Percentiles rank a stretch among this genome's conserved stretches.
Evolutionary conservation across 2,888 invertebrate species (phyloP).

Genomic region (Eupithecia abbreviata): DNA sequence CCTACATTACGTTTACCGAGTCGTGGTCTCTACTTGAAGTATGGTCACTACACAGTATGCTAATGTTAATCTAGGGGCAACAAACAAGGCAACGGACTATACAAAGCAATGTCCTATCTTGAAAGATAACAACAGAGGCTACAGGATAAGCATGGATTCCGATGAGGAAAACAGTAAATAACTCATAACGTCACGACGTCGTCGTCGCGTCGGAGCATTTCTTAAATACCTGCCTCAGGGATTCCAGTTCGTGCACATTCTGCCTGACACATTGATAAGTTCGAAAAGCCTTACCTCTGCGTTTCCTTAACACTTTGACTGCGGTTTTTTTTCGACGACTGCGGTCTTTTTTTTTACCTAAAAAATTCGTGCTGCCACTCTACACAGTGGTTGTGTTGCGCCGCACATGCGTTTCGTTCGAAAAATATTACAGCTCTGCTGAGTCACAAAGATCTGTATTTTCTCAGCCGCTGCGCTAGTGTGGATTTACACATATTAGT

Average conservation of each 20-base stretch:
- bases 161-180: constrained; percentile 28
- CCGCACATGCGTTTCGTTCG: too few species aligned
- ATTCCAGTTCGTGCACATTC: neutral
- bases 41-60: neutral
- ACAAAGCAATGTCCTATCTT: constrained; percentile 7
- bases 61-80: neutral
- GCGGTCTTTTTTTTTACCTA: too few species aligned
- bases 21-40: too few species aligned
- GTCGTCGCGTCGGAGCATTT: neutral
- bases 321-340: too few species aligned
- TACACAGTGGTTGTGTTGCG: too few species aligned
- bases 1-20: too few species aligned
- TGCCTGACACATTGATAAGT: neutral
- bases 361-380: too few species aligned
- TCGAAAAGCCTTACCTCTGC: neutral
- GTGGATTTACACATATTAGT: too few species aligned
- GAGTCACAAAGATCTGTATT: too few species aligned
- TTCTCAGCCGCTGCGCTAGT: too few species aligned
- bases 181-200: constrained; percentile 2
- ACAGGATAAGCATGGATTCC: constrained; percentile 27
- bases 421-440: too few species aligned
- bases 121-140: constrained; percentile 13
- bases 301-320: neutral
- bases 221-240: neutral
- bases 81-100: neutral